Conservation (phyloP, 2,888 invertebrate species). For the Iselma pallidipennis region DNA sequence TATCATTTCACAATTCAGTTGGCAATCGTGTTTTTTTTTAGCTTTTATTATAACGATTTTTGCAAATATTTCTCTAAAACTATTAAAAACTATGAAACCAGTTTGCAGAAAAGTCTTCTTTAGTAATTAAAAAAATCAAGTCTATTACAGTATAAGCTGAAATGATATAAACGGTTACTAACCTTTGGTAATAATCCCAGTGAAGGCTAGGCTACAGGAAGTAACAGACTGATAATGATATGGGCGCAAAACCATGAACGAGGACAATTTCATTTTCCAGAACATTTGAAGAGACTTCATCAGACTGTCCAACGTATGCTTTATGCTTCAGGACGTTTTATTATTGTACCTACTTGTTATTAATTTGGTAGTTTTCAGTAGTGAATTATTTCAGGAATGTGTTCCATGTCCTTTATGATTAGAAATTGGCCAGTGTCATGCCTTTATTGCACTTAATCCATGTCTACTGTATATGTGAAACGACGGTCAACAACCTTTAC, state of each 20-base stretch:
- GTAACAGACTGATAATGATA: slow-evolving; percentile 12
- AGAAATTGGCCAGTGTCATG: slow-evolving; percentile 9
- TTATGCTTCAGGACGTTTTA: too few relatives aligned
- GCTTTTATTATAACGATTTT: too few relatives aligned
- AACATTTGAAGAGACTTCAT: background rate
- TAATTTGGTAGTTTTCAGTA: too few relatives aligned
- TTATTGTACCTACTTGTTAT: too few relatives aligned
- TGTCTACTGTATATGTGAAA: slow-evolving; percentile 35
- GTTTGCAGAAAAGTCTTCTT: too few relatives aligned
- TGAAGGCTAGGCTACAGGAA: slow-evolving; percentile 24
- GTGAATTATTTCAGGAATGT: background rate
- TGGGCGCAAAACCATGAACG: slow-evolving; percentile 12
- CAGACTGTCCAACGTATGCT: too few relatives aligned
- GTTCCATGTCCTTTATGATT: background rate
- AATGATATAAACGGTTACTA: slow-evolving; percentile 20
- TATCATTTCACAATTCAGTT: background rate
- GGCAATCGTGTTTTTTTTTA: too few relatives aligned
- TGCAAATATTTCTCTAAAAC: too few relatives aligned
- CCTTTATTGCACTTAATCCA: slow-evolving; percentile 26
- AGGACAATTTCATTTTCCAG: slow-evolving; percentile 15
- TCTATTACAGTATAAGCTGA: too few relatives aligned
- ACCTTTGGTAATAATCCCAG: slow-evolving; percentile 24
- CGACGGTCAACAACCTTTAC: slow-evolving; percentile 50
- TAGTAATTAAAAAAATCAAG: too few relatives aligned
- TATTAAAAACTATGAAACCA: too few relatives aligned